Conservation (phyloP, 1,140 invertebrate genomes). For the Diachasma alloeum region DNA sequence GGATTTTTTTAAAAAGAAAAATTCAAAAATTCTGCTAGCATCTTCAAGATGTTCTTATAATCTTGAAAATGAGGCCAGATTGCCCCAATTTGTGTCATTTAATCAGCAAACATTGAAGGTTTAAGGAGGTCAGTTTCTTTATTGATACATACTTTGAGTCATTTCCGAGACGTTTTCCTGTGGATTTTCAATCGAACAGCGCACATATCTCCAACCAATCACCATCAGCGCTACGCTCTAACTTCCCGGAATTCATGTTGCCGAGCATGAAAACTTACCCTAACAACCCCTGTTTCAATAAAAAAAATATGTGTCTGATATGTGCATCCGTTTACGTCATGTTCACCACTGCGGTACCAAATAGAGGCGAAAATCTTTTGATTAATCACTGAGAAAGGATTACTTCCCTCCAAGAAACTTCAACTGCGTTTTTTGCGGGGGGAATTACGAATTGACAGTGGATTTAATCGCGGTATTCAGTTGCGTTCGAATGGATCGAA, state of each 20-base stretch:
- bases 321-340: slow-evolving; percentile 3
- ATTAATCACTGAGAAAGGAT: not conserved
- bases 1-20: no score
- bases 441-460: not conserved
- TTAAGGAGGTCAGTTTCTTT: no score
- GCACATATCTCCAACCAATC: not conserved
- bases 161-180: not conserved
- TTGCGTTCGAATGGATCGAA: not conserved
- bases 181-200: not conserved
- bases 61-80: no score
- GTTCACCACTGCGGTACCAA: not conserved
- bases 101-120: no score
- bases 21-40: no score
- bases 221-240: not conserved
- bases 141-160: not conserved
- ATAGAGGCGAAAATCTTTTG: not conserved
- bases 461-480: not conserved
- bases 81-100: no score
- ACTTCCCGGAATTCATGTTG: not conserved
- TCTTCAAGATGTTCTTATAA: no score
- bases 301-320: not conserved
- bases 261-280: not conserved
- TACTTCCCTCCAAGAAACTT: not conserved
- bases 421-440: not conserved
- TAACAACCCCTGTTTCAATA: not conserved